A percentile compares a stretch with the other conserved stretches of the same genome.
Conservation (phyloP, 2,113 vertebrate genomes). For the Cervus canadensis region DNA sequence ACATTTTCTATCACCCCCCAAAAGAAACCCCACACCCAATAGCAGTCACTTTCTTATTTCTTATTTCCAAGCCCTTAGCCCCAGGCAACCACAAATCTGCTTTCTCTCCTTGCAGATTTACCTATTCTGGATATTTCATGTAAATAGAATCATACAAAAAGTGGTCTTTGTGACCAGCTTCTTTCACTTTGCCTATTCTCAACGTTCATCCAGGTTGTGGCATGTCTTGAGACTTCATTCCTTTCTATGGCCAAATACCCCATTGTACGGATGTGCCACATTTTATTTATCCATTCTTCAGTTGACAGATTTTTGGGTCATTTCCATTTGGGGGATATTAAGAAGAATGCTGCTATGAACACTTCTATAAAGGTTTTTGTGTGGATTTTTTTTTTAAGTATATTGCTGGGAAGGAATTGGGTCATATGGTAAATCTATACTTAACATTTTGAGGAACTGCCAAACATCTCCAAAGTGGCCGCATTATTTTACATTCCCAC, state of each 20-base stretch:
- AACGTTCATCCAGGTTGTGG: too few relatives aligned
- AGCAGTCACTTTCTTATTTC: neutral
- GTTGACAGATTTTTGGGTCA: neutral
- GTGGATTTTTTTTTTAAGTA: neutral
- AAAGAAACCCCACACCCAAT: neutral
- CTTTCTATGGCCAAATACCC: neutral
- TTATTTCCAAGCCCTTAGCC: neutral
- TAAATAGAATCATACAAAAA: neutral
- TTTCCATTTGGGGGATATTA: neutral
- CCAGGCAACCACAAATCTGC: neutral
- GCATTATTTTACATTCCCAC: neutral
- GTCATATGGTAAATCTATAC: neutral
- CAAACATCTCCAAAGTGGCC: neutral
- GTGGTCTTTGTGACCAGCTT: neutral
- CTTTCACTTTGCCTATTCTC: neutral
- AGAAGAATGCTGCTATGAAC: neutral
- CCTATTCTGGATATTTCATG: neutral
- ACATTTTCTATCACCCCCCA: neutral
- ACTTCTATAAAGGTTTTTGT: neutral
- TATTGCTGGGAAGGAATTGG: neutral
- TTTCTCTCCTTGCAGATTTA: too few relatives aligned
- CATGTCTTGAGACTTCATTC: neutral
- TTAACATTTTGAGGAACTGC: neutral
- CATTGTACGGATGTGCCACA: neutral
- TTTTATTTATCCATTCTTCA: neutral